Base-by-base conservation (phyloP, 1,140 invertebrate genomes). In the Thaumetopoea pityocampa region DNA sequence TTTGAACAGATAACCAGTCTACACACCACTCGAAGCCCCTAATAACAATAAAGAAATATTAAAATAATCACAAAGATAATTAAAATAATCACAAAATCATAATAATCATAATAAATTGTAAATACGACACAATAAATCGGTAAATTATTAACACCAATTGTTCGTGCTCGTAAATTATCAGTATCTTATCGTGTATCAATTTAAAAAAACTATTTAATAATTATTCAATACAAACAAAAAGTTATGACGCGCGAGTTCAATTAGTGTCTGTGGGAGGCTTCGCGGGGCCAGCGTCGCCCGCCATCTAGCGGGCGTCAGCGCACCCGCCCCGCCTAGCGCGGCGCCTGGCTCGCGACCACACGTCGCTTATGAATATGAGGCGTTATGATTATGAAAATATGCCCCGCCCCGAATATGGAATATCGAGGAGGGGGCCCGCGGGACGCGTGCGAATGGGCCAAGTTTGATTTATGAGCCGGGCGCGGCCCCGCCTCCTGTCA, bases 351-450 rank as follows among this genome's bases (percentile, higher is more conserved):
- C 51, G 38, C 58, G 58, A 50, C 54, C 67, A 64, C 76, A 71
- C 67, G 67, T 72, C 74, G 67, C 72, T 84, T 86, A 85, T 84
- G 71, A 85, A 85, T 84, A 81, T 82, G 77, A 82, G 78, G 72
- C 82, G 84, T 85, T 85, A 86, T 86, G 84, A 86, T 83, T 85
- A 86, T 85, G 72, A 84, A 82, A 84, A 81, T 85, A 85, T 85
- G 84, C 84, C 71, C 84, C 84, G 84, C 84, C 84, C 78, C 70
- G 67, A 81, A 85, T 85, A 85, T 85, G 77, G 78, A 83, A 77
- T 81, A 81, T 79, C 67, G 68, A 67, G 72, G 72, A 66, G 73
- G 78, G 74, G 66, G 73, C 51, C 55, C 53, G 45, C 50, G 59
- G 45, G 58, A 54, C 70, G 78, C 74, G 73, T 82, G 78, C 73